A percentile compares a stretch with the other conserved stretches of the same genome.
phyloP scores from a whole-genome alignment of 2,113 vertebrate genomes.

The Neotoma lepida region DNA sequence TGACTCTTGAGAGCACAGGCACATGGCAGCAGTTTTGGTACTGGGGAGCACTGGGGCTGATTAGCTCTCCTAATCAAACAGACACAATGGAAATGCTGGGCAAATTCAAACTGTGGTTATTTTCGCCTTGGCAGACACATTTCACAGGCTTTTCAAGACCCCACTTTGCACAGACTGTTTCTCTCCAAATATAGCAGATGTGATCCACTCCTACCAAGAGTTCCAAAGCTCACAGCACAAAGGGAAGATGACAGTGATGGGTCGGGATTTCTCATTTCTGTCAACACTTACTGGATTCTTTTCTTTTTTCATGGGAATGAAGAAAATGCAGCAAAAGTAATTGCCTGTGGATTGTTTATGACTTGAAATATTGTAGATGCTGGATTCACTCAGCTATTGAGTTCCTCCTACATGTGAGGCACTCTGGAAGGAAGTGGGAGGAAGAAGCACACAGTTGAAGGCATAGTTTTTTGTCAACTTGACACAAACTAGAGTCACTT shows the following conservation, averaged over 20 bases:
- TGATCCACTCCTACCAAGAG: constrained; percentile 22
- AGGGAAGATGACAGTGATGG: neutral
- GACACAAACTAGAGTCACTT: neutral
- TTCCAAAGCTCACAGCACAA: constrained; percentile 40
- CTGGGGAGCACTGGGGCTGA: neutral
- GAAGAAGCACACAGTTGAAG: neutral
- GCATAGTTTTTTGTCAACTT: neutral
- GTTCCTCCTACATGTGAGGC: neutral
- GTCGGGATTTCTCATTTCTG: neutral
- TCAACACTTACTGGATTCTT: neutral
- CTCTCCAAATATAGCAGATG: constrained; percentile 52
- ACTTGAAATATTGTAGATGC: neutral
- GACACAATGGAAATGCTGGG: constrained; percentile 54
- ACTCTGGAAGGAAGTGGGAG: neutral
- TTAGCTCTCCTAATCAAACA: constrained; percentile 55
- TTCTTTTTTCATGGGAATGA: neutral
- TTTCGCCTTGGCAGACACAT: neutral
- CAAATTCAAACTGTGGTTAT: constrained; percentile 37
- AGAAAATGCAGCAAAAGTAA: neutral
- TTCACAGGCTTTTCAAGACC: constrained; percentile 18
- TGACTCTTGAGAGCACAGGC: neutral
- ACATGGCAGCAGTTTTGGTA: neutral
- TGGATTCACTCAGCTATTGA: neutral
- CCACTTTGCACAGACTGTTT: neutral
- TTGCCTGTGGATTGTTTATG: too few relatives aligned